Evolutionary conservation across 2,113 vertebrate genomes (phyloP).

Genomic region (Hyperoodon ampullatus): DNA sequence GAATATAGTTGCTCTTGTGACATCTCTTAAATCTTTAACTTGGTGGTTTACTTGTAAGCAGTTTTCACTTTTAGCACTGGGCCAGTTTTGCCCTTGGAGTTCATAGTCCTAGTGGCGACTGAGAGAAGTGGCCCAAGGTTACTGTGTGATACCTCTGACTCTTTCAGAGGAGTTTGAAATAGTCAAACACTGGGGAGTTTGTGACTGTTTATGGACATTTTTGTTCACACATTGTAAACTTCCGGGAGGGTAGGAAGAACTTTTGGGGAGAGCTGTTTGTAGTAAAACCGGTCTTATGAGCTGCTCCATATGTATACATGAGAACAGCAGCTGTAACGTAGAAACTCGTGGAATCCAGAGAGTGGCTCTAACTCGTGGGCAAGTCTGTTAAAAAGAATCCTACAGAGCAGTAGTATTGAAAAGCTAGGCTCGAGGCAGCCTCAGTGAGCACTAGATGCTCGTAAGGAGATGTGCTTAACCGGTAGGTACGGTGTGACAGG

Average conservation of each 20-base stretch:
- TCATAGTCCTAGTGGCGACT: background rate
- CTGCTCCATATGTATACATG: background rate
- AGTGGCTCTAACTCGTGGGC: background rate
- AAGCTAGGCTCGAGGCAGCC: background rate
- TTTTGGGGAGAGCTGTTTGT: background rate
- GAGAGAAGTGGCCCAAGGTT: background rate
- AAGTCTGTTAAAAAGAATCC: background rate
- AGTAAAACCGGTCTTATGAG: background rate
- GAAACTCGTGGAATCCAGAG: background rate
- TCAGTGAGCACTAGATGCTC: background rate
- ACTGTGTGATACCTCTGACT: background rate
- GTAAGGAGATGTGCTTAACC: background rate
- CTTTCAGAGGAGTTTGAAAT: background rate
- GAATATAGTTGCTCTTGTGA: background rate
- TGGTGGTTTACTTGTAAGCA: slow-evolving; percentile 7
- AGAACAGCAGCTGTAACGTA: background rate
- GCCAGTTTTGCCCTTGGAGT: background rate
- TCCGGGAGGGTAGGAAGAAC: background rate
- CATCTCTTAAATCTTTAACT: slow-evolving; percentile 31
- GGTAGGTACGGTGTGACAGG: background rate
- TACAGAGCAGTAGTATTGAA: background rate
- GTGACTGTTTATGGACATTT: background rate
- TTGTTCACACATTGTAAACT: background rate
- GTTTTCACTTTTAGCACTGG: slow-evolving; percentile 3
- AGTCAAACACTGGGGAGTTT: background rate